Percentiles rank a stretch among this genome's conserved stretches.
These are phyloP conservation scores for Drosophila pegasa DNA, from an alignment of 2,888 invertebrate genomes.

Conservation along the genomic window DNA sequence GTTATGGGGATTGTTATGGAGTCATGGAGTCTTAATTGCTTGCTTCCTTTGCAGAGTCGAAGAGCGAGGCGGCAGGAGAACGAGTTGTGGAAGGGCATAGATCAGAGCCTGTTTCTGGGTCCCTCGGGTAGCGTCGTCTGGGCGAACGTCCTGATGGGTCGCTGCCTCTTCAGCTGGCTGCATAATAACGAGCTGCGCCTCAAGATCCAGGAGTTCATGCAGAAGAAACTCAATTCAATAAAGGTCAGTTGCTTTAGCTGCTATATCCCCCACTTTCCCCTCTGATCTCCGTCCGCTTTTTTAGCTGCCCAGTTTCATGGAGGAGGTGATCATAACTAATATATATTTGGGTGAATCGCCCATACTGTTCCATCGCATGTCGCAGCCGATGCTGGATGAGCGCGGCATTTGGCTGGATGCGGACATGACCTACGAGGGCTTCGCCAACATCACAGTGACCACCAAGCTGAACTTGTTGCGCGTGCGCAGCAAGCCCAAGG, in stretches of 20 bases:
- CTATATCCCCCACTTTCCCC: rapidly evolving
- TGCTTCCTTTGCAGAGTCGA: conserved; percentile 65
- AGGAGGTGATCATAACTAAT: conserved; percentile 90
- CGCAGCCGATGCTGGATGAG: conserved; percentile 89
- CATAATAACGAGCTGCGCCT: conserved; percentile 76
- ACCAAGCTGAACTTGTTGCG: conserved; percentile 90
- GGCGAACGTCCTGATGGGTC: conserved; percentile 83
- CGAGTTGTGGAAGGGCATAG: conserved; percentile 84
- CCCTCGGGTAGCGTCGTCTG: conserved; percentile 84
- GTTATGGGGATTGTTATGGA: no score
- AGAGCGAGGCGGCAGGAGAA: conserved; percentile 82
- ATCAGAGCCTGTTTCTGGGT: conserved; percentile 83
- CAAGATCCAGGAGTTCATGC: conserved; percentile 83
- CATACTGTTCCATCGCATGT: conserved; percentile 87
- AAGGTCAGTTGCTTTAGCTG: conserved; percentile 64
- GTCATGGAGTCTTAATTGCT: neutral
- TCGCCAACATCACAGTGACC: conserved; percentile 91
- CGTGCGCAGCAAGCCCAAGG: conserved; percentile 72
- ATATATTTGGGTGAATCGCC: conserved; percentile 89
- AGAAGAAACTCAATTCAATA: conserved; percentile 84
- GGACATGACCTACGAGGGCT: conserved; percentile 91
- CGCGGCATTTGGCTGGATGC: conserved; percentile 94
- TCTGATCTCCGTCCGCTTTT: neutral
- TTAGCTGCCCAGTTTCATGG: conserved; percentile 92
- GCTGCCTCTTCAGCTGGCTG: conserved; percentile 82